Base-by-base conservation (phyloP, 2,113 vertebrate species). In the Acrocephalus arundinaceus region DNA sequence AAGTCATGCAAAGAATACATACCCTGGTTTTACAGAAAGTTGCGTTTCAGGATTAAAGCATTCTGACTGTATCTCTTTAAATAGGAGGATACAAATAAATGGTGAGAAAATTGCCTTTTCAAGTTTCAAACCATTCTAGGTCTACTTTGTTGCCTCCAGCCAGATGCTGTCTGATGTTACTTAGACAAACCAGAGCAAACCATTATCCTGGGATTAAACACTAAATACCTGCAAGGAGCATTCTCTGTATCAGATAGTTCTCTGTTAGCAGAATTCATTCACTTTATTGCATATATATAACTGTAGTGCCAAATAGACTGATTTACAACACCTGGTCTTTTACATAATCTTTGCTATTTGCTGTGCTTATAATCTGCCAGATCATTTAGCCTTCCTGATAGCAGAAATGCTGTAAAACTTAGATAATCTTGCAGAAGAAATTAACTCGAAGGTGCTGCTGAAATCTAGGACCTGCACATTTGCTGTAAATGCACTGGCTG, bases 331-430 rank as follows among this genome's bases (percentile, higher is more conserved):
- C 82, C 95, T 95, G 75, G 66, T 97, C 93, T 97, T 97, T 96
- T 96, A 96, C 97, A 93, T 97, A 97, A 97, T 95, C 91, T 96
- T 98, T 80, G 88, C 89, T 96, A 70, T 97, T 97, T 96, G 78
- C 97, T 97, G 83, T 0, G 51, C 94, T 95, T 95, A 89, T 97
- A 96, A 97, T 97, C 94, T 97, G 92, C 82, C 87, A 95, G 96
- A 97, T 97, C 96, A 84, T 97, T 97, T 96, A 90, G 94, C 91
- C 91, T 97, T 97, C 83, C 93, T 87, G 94, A 97, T 97, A 97
- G 91, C 62, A 94, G 94, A 96, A 97, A 94, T 96, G 91, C 96
- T 96, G 86, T 97, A 93, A 97, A 96, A 97, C 74, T 96, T 96
- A 97, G 97, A 97, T 96, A 97, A 89, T 96, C 74, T 96, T 97